A percentile compares a stretch with the other conserved stretches of the same genome.
Conservation (phyloP, 1,140 invertebrate genomes). For the Drosophila orena region DNA sequence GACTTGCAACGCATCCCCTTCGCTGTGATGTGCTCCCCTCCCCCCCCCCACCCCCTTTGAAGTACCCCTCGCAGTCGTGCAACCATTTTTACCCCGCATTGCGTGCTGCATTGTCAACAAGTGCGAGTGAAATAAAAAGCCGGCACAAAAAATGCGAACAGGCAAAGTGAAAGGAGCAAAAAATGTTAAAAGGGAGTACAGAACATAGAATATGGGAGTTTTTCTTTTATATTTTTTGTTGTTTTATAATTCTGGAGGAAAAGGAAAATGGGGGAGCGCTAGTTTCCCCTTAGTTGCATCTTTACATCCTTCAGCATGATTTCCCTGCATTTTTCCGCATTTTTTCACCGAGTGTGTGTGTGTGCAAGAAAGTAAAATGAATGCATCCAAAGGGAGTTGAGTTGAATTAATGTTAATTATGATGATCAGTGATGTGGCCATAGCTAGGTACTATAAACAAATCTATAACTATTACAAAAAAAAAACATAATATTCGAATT, state of each 20-base stretch:
- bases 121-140: constrained; percentile 31
- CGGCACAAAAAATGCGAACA: constrained; percentile 9
- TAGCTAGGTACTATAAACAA: not conserved
- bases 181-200: constrained; percentile 3
- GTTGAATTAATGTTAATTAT: constrained; percentile 7
- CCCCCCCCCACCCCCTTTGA: constrained; percentile 3
- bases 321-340: constrained; percentile 23
- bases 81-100: constrained; percentile 8
- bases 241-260: not conserved
- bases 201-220: not conserved
- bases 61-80: not conserved
- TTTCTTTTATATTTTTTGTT: not conserved
- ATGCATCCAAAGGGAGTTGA: constrained; percentile 15
- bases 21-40: not conserved
- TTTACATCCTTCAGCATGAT: constrained; percentile 23
- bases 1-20: constrained; percentile 33
- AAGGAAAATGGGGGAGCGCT: constrained; percentile 10
- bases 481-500: not conserved
- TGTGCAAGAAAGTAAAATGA: constrained; percentile 41
- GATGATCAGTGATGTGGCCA: constrained; percentile 6
- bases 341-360: constrained; percentile 19
- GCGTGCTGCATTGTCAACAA: constrained; percentile 66
- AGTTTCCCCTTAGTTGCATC: constrained; percentile 27
- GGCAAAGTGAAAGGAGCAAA: constrained; percentile 18
- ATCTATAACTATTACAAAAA: not conserved